Conservation (phyloP, 30 jellyfish, hydroid and myxozoan genomes). For the Pelagia noctiluca region DNA sequence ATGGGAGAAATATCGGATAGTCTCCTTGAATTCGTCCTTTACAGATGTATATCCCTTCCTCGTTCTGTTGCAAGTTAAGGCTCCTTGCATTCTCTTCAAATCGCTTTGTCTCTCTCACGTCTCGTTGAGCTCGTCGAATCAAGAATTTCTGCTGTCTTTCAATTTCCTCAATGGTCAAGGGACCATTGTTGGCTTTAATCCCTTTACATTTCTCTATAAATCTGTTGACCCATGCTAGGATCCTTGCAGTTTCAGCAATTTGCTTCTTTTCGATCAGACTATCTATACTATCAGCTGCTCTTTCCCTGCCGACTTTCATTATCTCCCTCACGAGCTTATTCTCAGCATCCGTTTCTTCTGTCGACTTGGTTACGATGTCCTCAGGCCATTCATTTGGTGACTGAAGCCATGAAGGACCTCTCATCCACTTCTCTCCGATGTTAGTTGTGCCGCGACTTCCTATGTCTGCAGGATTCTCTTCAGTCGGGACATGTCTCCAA, state of each 20-base stretch:
- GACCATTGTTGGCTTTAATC: constrained; percentile 31
- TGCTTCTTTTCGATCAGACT: constrained; percentile 15
- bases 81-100: constrained; percentile 24
- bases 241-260: constrained; percentile 20
- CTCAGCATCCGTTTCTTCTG: constrained; percentile 62
- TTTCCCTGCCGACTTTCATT: constrained; percentile 6
- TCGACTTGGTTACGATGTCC: constrained; percentile 26
- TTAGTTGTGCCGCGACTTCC: constrained; percentile 56
- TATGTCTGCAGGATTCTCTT: constrained; percentile 63
- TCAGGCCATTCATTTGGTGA: constrained; percentile 42
- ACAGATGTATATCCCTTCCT: not conserved
- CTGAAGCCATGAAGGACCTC: constrained; percentile 40
- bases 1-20: constrained; percentile 22
- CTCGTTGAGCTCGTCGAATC: constrained; percentile 45
- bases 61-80: constrained; percentile 43
- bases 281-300: constrained; percentile 4
- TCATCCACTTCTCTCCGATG: constrained; percentile 13
- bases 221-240: constrained; percentile 53
- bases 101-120: constrained; percentile 12
- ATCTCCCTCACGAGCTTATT: constrained; percentile 42
- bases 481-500: constrained; percentile 66
- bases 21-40: constrained; percentile 49
- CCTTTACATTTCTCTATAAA: constrained; percentile 50
- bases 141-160: constrained; percentile 10
- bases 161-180: constrained; percentile 69